phyloP scores from a whole-genome alignment of 2,888 invertebrate species.

The Pantelozetes paolii region DNA sequence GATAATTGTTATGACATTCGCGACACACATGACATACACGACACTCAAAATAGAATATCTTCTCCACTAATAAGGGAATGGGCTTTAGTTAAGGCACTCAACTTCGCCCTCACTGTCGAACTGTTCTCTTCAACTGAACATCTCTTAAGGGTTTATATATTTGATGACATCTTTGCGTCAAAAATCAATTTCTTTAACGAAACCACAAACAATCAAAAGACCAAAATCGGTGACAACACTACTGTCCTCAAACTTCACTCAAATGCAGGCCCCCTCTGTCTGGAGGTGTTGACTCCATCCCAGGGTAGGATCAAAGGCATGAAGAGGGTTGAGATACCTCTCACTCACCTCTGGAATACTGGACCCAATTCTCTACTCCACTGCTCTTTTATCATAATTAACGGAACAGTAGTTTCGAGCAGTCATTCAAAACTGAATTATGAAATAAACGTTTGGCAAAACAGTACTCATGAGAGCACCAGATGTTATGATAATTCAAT shows the following conservation, averaged over 20 bases:
- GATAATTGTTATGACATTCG: background rate
- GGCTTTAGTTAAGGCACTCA: constrained; percentile 32
- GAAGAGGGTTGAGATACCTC: constrained; percentile 20
- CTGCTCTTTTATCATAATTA: constrained; percentile 34
- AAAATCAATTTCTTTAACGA: constrained; percentile 28
- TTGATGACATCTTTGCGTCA: constrained; percentile 36
- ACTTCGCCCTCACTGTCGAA: constrained; percentile 38
- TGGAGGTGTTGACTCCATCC: constrained; percentile 23
- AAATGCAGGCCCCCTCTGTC: constrained; percentile 15
- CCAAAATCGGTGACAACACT: constrained; percentile 20
- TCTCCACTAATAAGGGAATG: constrained; percentile 13
- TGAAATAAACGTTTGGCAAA: constrained; percentile 37
- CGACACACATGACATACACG: constrained; percentile 1
- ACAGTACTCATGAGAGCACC: background rate
- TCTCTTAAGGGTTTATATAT: constrained; percentile 34
- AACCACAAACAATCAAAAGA: background rate
- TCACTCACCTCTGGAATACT: constrained; percentile 30
- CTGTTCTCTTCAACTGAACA: constrained; percentile 36
- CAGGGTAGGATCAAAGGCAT: constrained; percentile 32
- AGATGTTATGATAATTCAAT: constrained; percentile 20
- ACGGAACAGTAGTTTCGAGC: constrained; percentile 11
- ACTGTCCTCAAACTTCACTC: constrained; percentile 17
- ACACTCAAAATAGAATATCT: constrained; percentile 25
- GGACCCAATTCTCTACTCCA: constrained; percentile 1
- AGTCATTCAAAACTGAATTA: constrained; percentile 30